These are phyloP conservation scores for Corythornis leucogaster DNA, from an alignment of 2,797 vertebrate species.

Conservation along the genomic window DNA sequence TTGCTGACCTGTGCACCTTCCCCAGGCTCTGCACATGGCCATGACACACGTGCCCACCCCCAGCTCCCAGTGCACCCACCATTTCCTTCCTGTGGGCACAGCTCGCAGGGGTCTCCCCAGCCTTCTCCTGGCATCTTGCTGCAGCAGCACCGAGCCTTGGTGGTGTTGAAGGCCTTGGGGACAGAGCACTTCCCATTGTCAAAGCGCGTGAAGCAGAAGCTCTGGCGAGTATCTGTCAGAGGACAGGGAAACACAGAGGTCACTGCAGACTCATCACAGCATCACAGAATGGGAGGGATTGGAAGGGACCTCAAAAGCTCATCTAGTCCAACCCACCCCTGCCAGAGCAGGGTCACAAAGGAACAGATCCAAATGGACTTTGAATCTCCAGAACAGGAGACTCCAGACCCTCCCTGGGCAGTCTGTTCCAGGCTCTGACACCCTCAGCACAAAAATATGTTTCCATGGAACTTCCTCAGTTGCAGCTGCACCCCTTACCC, in stretches of 20 bases:
- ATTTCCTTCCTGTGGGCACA: constrained; percentile 88
- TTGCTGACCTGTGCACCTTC: not conserved
- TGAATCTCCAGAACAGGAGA: too few relatives aligned
- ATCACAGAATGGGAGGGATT: too few relatives aligned
- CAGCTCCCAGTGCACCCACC: constrained; percentile 73
- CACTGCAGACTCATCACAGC: not conserved
- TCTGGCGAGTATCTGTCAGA: constrained; percentile 88
- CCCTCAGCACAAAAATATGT: too few relatives aligned
- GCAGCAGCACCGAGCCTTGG: constrained; percentile 94
- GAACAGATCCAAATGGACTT: too few relatives aligned
- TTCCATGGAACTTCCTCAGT: too few relatives aligned
- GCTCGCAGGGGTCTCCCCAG: constrained; percentile 95
- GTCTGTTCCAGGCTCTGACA: too few relatives aligned
- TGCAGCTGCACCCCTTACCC: too few relatives aligned
- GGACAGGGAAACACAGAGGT: rapidly evolving
- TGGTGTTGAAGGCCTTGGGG: constrained; percentile 92
- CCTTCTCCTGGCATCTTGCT: constrained; percentile 93
- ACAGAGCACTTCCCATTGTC: constrained; percentile 89
- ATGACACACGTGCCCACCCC: not conserved
- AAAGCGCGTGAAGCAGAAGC: constrained; percentile 95
- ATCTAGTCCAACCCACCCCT: too few relatives aligned
- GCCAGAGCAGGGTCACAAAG: too few relatives aligned
- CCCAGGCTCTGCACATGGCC: rapidly evolving
- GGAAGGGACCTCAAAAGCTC: too few relatives aligned
- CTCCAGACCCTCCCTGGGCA: too few relatives aligned